Conservation (phyloP, 1,140 invertebrate species). For the Bactericera cockerelli region DNA sequence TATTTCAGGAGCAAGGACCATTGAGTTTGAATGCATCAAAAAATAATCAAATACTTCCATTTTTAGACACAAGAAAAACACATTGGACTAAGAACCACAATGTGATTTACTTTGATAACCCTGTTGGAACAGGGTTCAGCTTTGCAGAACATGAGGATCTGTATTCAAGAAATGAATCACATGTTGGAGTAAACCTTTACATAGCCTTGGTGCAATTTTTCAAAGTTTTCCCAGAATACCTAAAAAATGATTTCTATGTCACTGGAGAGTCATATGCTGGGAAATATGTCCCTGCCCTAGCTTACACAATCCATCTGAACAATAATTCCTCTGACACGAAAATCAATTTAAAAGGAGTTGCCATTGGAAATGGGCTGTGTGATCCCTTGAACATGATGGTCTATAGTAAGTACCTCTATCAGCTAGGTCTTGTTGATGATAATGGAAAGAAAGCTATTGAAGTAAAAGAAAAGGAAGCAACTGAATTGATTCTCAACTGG, state of each 20-base stretch:
- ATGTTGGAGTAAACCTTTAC: constrained; percentile 49
- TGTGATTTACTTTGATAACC: constrained; percentile 75
- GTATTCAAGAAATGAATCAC: constrained; percentile 46
- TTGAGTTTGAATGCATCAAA: constrained; percentile 29
- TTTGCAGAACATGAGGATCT: constrained; percentile 46
- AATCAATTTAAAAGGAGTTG: constrained; percentile 52
- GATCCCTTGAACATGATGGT: constrained; percentile 63
- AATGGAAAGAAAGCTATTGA: constrained; percentile 17
- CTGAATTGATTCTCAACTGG: constrained; percentile 10
- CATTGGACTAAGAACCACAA: constrained; percentile 60
- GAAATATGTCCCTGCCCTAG: constrained; percentile 37
- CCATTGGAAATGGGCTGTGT: constrained; percentile 71
- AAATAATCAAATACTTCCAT: neutral
- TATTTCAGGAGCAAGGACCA: constrained; percentile 72
- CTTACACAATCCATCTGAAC: constrained; percentile 34
- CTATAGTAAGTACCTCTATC: constrained; percentile 68
- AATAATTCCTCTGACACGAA: constrained; percentile 38
- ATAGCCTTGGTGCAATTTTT: constrained; percentile 53
- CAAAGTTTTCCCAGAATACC: constrained; percentile 34
- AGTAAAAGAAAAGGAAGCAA: constrained; percentile 11
- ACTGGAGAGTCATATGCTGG: constrained; percentile 42
- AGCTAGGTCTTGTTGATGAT: constrained; percentile 38
- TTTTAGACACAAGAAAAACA: constrained; percentile 36
- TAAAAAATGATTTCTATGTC: constrained; percentile 22
- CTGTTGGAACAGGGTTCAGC: constrained; percentile 66